Percentiles rank a stretch among this genome's conserved stretches.
These are phyloP conservation scores for Catotricha subobsoleta DNA, from an alignment of 2,888 invertebrate genomes.

Conservation along the genomic window DNA sequence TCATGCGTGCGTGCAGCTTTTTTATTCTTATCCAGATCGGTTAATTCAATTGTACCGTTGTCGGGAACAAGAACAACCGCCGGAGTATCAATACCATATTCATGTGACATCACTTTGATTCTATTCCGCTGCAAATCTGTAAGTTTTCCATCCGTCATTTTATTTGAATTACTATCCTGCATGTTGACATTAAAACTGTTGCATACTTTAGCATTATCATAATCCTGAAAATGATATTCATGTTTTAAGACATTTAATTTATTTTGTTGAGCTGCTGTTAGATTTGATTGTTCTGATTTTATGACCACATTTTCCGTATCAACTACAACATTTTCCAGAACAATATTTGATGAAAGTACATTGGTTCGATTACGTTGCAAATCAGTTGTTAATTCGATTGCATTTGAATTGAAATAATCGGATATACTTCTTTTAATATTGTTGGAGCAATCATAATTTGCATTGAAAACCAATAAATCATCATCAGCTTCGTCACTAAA, in stretches of 20 bases:
- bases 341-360: slow-evolving; percentile 1
- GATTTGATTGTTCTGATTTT: slow-evolving; percentile 11
- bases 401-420: slow-evolving; percentile 23
- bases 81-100: slow-evolving; percentile 9
- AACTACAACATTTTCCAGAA: not conserved
- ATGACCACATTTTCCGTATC: not conserved
- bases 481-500: no score
- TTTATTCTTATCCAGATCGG: not conserved
- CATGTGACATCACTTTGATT: slow-evolving; percentile 22
- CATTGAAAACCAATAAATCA: no score
- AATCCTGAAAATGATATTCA: slow-evolving; percentile 37
- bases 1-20: not conserved
- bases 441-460: no score
- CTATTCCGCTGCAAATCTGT: slow-evolving; percentile 27
- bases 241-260: slow-evolving; percentile 40
- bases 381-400: slow-evolving; percentile 7
- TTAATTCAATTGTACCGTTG: not conserved
- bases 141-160: slow-evolving; percentile 9
- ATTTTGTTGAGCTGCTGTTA: slow-evolving; percentile 41
- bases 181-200: no score
- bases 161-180: not conserved
- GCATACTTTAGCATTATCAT: no score
- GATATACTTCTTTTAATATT: slow-evolving; percentile 15
- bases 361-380: not conserved
- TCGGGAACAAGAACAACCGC: not conserved